Evolutionary conservation across 92 coral and sea anemone genomes (phyloP), one percentile per base, ranked within the genome.

Genomic region (Umimayanthus kanabou): DNA sequence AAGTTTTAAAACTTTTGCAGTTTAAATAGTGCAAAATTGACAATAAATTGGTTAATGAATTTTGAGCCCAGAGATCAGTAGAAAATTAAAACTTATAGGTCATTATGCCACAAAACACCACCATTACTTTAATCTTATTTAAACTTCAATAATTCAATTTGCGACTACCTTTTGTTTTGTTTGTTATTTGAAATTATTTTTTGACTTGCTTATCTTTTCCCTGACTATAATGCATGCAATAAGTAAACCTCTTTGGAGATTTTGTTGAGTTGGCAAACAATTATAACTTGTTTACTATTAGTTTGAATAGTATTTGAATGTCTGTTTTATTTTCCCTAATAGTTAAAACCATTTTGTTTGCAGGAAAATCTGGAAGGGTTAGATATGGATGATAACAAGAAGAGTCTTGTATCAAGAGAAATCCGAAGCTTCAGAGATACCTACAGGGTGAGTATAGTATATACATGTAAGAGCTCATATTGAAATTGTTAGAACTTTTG

Each of bases 281-380:
- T 80, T 65, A 39, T 25, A 66, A 11, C 23, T 22, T 53, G 45
- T 49, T 65, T 65, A 25, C 75, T 84, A 47, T 11, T 25, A 39
- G 55, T 43, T 40, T 2, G 0, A 20, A 49, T 26, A 49, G 30
- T 33, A 33, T 33, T 33, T 33, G 37, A 33, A 33, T 39, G 37
- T 43, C 39, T 22, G 20, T 81, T 11, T 33, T 29, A 55, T 9
- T 50, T 16, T 18, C 18, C 14, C 20, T 2, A 18, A 0, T 66
- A 23, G 10, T 5, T 61, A 40, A 40, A 25, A 4, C 0, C 29
- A 61, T 67, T 78, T 61, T 13, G 70, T 77, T 28, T 20, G 78
- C 82, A 97, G 96, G 98, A 97, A 91, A 97, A 97, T 86, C 73
- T 97, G 77, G 99, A 97, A 69, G 99, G 99, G 2, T 73, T 97